These are phyloP conservation scores for Penaeus japonicus DNA, from an alignment of 1,140 invertebrate species.

Conservation along the genomic window DNA sequence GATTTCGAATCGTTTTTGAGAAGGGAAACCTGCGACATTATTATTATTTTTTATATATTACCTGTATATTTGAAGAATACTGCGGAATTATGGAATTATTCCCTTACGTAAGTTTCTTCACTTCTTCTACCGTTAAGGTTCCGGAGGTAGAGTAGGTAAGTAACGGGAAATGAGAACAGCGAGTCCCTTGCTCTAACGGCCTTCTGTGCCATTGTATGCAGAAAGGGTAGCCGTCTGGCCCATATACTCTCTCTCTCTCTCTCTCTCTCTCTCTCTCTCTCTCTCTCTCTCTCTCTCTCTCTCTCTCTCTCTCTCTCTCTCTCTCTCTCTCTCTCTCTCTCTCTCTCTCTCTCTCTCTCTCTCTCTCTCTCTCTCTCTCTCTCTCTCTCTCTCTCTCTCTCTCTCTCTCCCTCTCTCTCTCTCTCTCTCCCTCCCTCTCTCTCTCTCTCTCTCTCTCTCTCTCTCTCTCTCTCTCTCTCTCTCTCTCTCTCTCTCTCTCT, in stretches of 20 bases:
- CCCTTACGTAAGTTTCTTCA: too few relatives aligned
- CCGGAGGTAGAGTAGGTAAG: too few relatives aligned
- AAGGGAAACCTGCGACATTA: too few relatives aligned
- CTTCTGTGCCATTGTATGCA: too few relatives aligned
- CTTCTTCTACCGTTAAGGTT: too few relatives aligned
- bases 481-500: background rate
- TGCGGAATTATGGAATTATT: too few relatives aligned
- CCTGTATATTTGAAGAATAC: too few relatives aligned
- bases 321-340: conserved; percentile 11
- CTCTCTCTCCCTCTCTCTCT: background rate
- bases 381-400: background rate
- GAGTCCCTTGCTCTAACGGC: too few relatives aligned
- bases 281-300: background rate
- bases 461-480: background rate
- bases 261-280: background rate
- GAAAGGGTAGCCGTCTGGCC: too few relatives aligned
- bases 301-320: background rate
- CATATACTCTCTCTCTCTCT: background rate
- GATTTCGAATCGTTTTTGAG: too few relatives aligned
- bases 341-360: background rate
- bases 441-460: background rate
- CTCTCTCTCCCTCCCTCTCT: background rate
- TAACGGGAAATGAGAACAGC: too few relatives aligned
- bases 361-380: background rate
- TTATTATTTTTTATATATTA: too few relatives aligned